Base-by-base conservation (phyloP, 2,797 vertebrate genomes). In the Periparus ater region DNA sequence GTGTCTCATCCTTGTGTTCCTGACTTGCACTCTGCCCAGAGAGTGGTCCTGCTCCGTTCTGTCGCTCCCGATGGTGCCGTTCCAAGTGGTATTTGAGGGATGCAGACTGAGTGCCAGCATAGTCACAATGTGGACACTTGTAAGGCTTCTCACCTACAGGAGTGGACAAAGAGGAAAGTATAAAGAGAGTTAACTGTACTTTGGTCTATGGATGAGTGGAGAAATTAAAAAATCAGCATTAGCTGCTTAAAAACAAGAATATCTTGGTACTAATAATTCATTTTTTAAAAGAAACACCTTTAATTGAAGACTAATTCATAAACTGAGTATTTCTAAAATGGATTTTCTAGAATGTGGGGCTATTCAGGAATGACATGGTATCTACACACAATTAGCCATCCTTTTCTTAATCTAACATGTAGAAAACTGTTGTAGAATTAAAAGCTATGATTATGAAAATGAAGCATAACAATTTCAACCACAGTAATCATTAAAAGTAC, bases 41-140 rank as follows among this genome's bases (percentile, higher is more conserved):
- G 65, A 98, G 98, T 1, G 99, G 98, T 42, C 98, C 98, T 20
- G 98, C 98, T 72, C 99, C 99, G 2, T 99, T 99, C 97, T 99
- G 99, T 9, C 99, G 98, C 94, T 99, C 99, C 17, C 99, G 98
- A 85, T 99, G 99, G 96, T 99, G 99, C 50, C 99, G 98, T 70
- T 99, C 99, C 94, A 99, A 96, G 98, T 99, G 99, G 96, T 99
- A 99, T 96, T 99, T 99, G 73, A 99, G 97, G 93, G 99, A 99
- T 8, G 99, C 99, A 86, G 99, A 99, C 97, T 99, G 99, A 92
- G 99, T 99, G 36, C 99, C 99, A 19, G 99, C 99, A n/a, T 99
- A 99, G 97, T 99, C 99, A 92, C 99, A 99, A 97, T 99, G 99
- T 32, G 99, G 99, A 96, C 99, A 99, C 95, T 99, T 99, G 97